Base-by-base conservation (phyloP, 2,113 vertebrate genomes). In the Orientallactaga bullata region DNA sequence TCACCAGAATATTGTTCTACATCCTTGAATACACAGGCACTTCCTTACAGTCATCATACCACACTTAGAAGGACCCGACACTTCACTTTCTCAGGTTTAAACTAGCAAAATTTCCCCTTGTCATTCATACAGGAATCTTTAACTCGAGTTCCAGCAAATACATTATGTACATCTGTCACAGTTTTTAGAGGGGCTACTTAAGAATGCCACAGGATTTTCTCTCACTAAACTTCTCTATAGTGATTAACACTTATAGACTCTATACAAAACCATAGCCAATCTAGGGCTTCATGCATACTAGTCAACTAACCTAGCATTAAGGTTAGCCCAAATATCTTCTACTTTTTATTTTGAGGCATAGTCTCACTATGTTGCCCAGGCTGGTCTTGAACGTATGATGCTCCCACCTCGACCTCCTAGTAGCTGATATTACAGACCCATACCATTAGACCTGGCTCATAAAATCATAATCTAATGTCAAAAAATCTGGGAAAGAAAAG, bases 401-500 rank as follows among this genome's bases (percentile, higher is more conserved):
- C 65, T 66, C 30, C 39, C 69, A 18, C 23, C 13, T 66, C 42
- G 55, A 21, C 15, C 32, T 21, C 8, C 30, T 55, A 35, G 20
- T 17, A 13, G 68, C 23, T 69, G 42, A 51, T 63, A 16, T 83
- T 83, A 51, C 20, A 35, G 30, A 39, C 12, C 30, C 23, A 8
- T 68, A 20, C 42, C 13, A 85, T 58, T 23, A 58, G n/a, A 72
- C 9, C 9, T 2, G 55, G 5, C 8, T 11, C 42, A 71, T 85
- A 28, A 95, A 58, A 73, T 13, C 74, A 72, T 20, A 73, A 39
- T 91, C 42, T 37, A 18, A 79, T 69, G 10, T 77, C 12, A 81
- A n/a, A 88, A 88, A 91, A n/a, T 51, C 13, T 65, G 30, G 61
- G 17, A 26, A 84, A 89, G 30, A 73, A 84, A 23, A 94, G 30